Evolutionary conservation across 2,888 invertebrate genomes (phyloP).

Genomic region (Drosophila merina): DNA sequence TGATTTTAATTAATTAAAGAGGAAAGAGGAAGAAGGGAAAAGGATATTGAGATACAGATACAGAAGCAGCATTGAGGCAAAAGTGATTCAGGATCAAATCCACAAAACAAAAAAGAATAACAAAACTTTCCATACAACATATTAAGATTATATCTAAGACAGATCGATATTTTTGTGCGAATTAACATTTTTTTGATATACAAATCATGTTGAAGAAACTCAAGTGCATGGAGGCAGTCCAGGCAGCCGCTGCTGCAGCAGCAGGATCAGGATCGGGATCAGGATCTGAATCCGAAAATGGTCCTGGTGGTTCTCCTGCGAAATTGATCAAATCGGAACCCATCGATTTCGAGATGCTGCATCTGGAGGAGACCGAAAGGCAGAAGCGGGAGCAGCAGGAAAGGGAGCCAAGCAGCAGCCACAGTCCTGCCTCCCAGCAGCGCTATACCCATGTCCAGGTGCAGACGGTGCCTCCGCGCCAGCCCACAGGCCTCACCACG

Average conservation of each 20-base stretch:
- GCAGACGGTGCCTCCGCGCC: slow-evolving; percentile 80
- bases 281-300: slow-evolving; percentile 19
- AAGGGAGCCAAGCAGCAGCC: slow-evolving; percentile 42
- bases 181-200: slow-evolving; percentile 6
- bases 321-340: slow-evolving; percentile 82
- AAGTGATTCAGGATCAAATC: slow-evolving; percentile 78
- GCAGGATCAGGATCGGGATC: slow-evolving; percentile 25
- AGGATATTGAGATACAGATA: slow-evolving; percentile 20
- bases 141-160: slow-evolving; percentile 23
- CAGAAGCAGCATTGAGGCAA: slow-evolving; percentile 52
- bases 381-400: slow-evolving; percentile 31
- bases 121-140: slow-evolving; percentile 34
- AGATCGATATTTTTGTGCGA: slow-evolving; percentile 49
- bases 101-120: slow-evolving; percentile 42
- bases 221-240: slow-evolving; percentile 80
- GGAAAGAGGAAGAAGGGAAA: slow-evolving; percentile 25
- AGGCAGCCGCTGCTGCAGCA: slow-evolving; percentile 48
- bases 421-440: slow-evolving; percentile 34
- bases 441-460: slow-evolving; percentile 82
- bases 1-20: slow-evolving; percentile 70
- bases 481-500: slow-evolving; percentile 71
- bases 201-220: slow-evolving; percentile 81
- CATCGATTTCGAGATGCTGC: slow-evolving; percentile 81
- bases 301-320: slow-evolving; percentile 5
- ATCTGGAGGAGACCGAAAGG: slow-evolving; percentile 62